These are phyloP conservation scores for Microtus agrestis DNA, from an alignment of 2,797 vertebrate species.

Conservation along the genomic window DNA sequence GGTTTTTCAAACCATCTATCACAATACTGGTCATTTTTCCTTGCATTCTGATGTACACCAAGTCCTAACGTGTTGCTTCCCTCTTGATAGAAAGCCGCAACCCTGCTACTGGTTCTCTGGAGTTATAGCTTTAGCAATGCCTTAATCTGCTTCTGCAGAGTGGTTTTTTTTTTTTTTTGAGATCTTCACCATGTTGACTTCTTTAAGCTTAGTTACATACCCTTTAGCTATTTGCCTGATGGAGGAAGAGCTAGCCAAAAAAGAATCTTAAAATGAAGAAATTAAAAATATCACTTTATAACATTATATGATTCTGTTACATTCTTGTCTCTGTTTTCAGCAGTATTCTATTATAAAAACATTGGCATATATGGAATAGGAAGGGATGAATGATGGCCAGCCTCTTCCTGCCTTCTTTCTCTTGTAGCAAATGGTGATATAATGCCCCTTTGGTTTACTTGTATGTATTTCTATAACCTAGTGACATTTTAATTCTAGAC, in stretches of 20 bases:
- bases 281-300: constrained; percentile 62
- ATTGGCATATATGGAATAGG: background rate
- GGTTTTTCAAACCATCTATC: constrained; percentile 20
- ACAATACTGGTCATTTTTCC: constrained; percentile 1
- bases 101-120: constrained; percentile 57
- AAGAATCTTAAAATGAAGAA: background rate
- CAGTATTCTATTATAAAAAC: constrained; percentile 70
- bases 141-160: constrained; percentile 67
- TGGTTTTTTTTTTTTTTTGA: constrained; percentile 79
- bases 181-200: constrained; percentile 70
- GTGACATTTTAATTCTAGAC: background rate
- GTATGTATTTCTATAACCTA: background rate
- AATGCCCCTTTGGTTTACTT: background rate
- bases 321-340: constrained; percentile 67
- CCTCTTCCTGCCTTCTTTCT: constrained; percentile 19
- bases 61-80: constrained; percentile 32
- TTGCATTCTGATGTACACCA: background rate
- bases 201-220: constrained; percentile 72
- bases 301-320: constrained; percentile 74
- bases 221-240: constrained; percentile 68
- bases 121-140: constrained; percentile 24
- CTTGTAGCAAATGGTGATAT: background rate
- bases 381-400: background rate
- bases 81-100: constrained; percentile 62
- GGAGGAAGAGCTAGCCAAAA: background rate